phyloP scores from a whole-genome alignment of 64 coral and sea anemone genomes.

The Actinia equina region DNA sequence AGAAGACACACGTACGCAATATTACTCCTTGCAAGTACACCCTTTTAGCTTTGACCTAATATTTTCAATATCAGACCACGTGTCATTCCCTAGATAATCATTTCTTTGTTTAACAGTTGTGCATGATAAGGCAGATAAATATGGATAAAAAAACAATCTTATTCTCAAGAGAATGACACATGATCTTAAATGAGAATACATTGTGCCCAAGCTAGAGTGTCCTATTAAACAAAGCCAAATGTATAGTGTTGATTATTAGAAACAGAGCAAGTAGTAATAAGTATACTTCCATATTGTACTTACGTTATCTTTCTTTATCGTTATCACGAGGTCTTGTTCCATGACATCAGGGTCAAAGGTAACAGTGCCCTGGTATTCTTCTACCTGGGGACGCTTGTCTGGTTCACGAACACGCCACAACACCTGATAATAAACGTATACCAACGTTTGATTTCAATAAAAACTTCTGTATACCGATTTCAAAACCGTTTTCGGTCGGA shows the following conservation, averaged over 20 bases:
- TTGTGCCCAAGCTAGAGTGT: too few relatives aligned
- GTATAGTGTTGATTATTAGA: not conserved
- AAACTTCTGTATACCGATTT: not conserved
- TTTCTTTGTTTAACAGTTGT: too few relatives aligned
- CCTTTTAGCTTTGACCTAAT: too few relatives aligned
- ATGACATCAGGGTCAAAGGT: conserved; percentile 44
- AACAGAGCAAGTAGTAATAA: not conserved
- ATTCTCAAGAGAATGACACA: too few relatives aligned
- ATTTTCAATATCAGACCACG: too few relatives aligned
- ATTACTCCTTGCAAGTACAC: not conserved
- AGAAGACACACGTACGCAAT: not conserved
- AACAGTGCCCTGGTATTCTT: conserved; percentile 51
- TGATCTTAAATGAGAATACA: too few relatives aligned
- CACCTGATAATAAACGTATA: not conserved
- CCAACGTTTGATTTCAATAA: not conserved
- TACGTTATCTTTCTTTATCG: conserved; percentile 31
- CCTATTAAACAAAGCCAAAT: too few relatives aligned
- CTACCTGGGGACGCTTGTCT: conserved; percentile 20
- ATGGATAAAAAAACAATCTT: too few relatives aligned
- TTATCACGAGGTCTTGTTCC: conserved; percentile 28
- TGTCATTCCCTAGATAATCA: too few relatives aligned
- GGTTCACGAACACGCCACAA: conserved; percentile 40
- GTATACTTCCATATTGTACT: not conserved
- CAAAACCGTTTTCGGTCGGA: not conserved
- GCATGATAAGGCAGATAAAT: too few relatives aligned